Percentiles rank a stretch among this genome's conserved stretches.
Conservation (phyloP, 2,113 vertebrate genomes). For the Paralichthys olivaceus region DNA sequence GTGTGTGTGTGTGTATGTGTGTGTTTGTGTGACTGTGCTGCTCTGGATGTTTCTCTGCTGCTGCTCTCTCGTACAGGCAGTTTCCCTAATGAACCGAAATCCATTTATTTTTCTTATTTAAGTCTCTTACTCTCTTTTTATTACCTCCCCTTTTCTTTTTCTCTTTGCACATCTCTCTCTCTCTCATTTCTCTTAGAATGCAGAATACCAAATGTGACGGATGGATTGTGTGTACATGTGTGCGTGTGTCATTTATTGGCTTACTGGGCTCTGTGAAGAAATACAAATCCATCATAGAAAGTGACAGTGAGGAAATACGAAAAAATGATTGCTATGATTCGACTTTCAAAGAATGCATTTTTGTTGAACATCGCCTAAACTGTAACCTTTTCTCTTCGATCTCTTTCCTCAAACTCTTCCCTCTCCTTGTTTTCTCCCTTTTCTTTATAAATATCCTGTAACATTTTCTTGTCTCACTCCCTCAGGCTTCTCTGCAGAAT, state of each 20-base stretch:
- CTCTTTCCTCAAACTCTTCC: neutral
- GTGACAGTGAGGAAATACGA: slow-evolving; percentile 35
- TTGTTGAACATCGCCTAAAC: slow-evolving; percentile 17
- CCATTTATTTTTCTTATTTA: slow-evolving; percentile 6
- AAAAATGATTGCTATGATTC: slow-evolving; percentile 28
- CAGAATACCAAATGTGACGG: slow-evolving; percentile 34
- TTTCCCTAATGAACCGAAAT: slow-evolving; percentile 16
- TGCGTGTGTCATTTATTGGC: slow-evolving; percentile 26
- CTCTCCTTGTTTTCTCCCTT: neutral
- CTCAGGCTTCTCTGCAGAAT: slow-evolving; percentile 99
- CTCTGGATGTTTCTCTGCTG: slow-evolving; percentile 9
- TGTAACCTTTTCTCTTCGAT: neutral
- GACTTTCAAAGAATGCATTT: slow-evolving; percentile 11
- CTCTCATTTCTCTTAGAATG: slow-evolving; percentile 6
- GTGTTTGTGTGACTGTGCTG: slow-evolving; percentile 35
- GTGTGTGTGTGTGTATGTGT: slow-evolving; percentile 27
- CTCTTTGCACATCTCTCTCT: neutral
- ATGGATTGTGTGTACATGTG: slow-evolving; percentile 29
- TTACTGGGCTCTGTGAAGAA: slow-evolving; percentile 13
- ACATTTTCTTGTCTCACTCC: slow-evolving; percentile 33
- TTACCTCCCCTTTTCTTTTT: neutral
- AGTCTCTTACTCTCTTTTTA: neutral
- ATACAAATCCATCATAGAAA: slow-evolving; percentile 37
- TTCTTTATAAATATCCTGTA: neutral
- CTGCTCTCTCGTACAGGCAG: neutral